A percentile compares a stretch with the other conserved stretches of the same genome.
phyloP scores from a whole-genome alignment of 37 sponge, comb jelly and placozoan genomes.

The Axinella damicornis region DNA sequence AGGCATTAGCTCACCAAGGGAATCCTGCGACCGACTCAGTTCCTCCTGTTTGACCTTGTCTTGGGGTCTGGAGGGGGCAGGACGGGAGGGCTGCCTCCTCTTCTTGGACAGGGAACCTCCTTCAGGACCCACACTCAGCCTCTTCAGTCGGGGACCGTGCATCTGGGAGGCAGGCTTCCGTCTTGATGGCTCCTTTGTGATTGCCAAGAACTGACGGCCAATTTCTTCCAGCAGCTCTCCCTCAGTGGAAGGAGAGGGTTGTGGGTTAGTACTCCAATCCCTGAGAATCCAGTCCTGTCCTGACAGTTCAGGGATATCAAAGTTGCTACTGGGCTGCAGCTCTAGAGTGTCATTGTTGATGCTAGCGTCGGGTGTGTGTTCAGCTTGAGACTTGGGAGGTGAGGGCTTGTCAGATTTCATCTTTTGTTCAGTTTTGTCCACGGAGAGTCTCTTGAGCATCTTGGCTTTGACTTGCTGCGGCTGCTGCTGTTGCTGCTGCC shows the following conservation, averaged over 20 bases:
- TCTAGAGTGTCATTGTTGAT: too few relatives aligned
- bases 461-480: conserved; percentile 28
- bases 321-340: too few relatives aligned
- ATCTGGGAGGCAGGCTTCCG: background rate
- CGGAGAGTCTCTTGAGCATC: conserved; percentile 22
- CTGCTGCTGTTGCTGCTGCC: conserved; percentile 6
- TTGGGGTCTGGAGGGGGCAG: too few relatives aligned
- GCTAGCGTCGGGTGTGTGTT: background rate
- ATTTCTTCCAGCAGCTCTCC: conserved; percentile 17
- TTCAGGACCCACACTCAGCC: conserved; percentile 17
- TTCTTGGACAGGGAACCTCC: background rate
- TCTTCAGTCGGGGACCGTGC: conserved; percentile 25
- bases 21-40: background rate
- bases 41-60: too few relatives aligned
- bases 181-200: conserved; percentile 44
- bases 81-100: background rate
- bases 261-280: background rate
- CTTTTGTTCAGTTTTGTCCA: background rate
- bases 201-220: conserved; percentile 29
- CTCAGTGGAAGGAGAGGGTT: background rate
- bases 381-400: background rate
- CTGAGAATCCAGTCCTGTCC: background rate
- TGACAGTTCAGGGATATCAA: background rate
- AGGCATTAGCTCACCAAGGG: conserved; percentile 17
- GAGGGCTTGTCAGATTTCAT: background rate